A percentile compares a stretch with the other conserved stretches of the same genome.
These are phyloP conservation scores for Zygaena filipendulae DNA, from an alignment of 2,888 invertebrate species.

Conservation along the genomic window DNA sequence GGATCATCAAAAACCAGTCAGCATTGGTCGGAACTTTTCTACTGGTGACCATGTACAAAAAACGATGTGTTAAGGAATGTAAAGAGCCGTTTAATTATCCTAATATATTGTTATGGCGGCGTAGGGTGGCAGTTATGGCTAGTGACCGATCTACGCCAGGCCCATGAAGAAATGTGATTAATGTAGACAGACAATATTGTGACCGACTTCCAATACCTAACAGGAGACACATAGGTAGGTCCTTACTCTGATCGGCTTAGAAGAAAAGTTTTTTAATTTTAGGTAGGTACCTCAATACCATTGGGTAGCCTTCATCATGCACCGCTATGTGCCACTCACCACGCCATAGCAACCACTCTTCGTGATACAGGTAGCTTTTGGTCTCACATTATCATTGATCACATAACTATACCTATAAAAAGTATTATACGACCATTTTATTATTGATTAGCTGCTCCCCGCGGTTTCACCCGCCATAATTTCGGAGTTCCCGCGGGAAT, in stretches of 20 bases:
- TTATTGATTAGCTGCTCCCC: too few species aligned
- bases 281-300: constrained; percentile 50
- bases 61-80: constrained; percentile 67
- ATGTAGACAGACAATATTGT: too few species aligned
- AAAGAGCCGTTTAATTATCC: constrained; percentile 68
- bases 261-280: too few species aligned
- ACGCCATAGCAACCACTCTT: too few species aligned
- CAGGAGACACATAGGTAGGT: too few species aligned
- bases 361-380: constrained; percentile 59
- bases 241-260: too few species aligned
- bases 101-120: constrained; percentile 67
- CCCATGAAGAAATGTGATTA: constrained; percentile 36
- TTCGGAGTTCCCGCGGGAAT: too few species aligned
- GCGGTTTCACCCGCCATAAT: too few species aligned
- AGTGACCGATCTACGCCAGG: constrained; percentile 35
- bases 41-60: constrained; percentile 57
- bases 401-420: too few species aligned
- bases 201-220: too few species aligned
- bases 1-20: constrained; percentile 60
- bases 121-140: constrained; percentile 58
- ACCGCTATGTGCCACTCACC: constrained; percentile 47
- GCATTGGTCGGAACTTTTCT: constrained; percentile 63
- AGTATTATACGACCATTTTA: too few species aligned
- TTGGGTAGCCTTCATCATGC: constrained; percentile 58
- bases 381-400: too few species aligned